Conservation (phyloP, 2,113 vertebrate genomes). For the Channa maculata region DNA sequence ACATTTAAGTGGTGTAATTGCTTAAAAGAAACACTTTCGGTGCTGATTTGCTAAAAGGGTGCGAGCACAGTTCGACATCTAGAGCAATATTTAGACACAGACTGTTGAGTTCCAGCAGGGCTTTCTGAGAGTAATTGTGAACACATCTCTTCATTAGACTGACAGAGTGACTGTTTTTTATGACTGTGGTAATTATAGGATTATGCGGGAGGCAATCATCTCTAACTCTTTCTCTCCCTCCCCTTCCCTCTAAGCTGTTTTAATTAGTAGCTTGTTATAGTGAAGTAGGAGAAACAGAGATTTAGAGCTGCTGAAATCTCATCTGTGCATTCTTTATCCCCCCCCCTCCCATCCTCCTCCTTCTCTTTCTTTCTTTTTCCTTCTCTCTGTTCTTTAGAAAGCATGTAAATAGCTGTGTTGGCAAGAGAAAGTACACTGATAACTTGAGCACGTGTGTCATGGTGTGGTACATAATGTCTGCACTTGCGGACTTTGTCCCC, state of each 20-base stretch:
- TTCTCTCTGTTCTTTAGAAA: constrained; percentile 45
- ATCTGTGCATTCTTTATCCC: constrained; percentile 61
- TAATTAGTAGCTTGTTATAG: constrained; percentile 84
- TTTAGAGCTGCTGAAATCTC: constrained; percentile 80
- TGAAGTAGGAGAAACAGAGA: constrained; percentile 77
- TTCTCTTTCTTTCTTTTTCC: constrained; percentile 45
- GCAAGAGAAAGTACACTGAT: constrained; percentile 26
- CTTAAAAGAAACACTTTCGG: constrained; percentile 29
- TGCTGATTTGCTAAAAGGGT: constrained; percentile 35
- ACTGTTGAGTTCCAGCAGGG: constrained; percentile 56
- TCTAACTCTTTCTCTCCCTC: constrained; percentile 67
- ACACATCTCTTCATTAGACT: constrained; percentile 78
- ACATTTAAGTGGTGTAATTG: constrained; percentile 1
- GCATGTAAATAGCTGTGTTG: constrained; percentile 40
- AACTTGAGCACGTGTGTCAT: constrained; percentile 18
- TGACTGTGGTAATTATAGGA: constrained; percentile 84
- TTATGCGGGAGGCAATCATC: constrained; percentile 81
- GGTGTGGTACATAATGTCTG: no score
- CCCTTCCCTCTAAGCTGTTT: constrained; percentile 78
- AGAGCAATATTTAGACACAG: constrained; percentile 43
- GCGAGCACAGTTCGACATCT: constrained; percentile 23
- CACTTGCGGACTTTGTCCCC: no score
- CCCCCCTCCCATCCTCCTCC: constrained; percentile 24
- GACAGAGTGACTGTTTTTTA: constrained; percentile 77
- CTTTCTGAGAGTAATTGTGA: constrained; percentile 71